These are phyloP conservation scores for Eurois occulta DNA, from an alignment of 2,888 invertebrate genomes.

Conservation along the genomic window DNA sequence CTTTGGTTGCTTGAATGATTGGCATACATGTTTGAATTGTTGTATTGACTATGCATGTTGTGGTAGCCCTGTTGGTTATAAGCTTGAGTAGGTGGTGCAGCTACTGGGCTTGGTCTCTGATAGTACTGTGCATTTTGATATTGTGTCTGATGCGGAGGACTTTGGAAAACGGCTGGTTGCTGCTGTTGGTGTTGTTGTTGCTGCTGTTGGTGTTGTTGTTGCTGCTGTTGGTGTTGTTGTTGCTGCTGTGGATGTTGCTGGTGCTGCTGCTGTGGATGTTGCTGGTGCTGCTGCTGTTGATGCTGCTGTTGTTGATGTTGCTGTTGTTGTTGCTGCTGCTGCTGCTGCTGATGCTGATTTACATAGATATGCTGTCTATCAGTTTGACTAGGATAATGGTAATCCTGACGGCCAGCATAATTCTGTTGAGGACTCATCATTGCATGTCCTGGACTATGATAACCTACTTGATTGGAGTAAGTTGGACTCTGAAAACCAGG, in stretches of 20 bases:
- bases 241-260: constrained; percentile 74
- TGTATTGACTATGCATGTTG: constrained; percentile 81
- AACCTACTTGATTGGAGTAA: constrained; percentile 84
- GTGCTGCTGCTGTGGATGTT: constrained; percentile 56
- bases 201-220: constrained; percentile 60
- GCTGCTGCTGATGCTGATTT: constrained; percentile 79
- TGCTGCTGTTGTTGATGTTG: constrained; percentile 72
- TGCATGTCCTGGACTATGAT: constrained; percentile 83
- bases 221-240: constrained; percentile 71
- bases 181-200: constrained; percentile 69
- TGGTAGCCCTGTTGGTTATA: constrained; percentile 82
- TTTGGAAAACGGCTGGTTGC: constrained; percentile 79
- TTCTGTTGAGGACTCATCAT: constrained; percentile 86
- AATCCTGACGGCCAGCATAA: constrained; percentile 82
- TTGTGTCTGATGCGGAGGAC: constrained; percentile 86
- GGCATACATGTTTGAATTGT: constrained; percentile 79
- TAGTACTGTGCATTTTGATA: constrained; percentile 86
- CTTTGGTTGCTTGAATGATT: constrained; percentile 78
- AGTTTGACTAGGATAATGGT: constrained; percentile 81
- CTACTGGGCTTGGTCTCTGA: constrained; percentile 80
- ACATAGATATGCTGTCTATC: constrained; percentile 85
- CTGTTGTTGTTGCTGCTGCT: constrained; percentile 71
- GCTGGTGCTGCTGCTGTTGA: constrained; percentile 73
- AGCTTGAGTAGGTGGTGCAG: constrained; percentile 75
- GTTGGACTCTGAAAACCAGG: constrained; percentile 86